Percentiles rank a stretch among this genome's conserved stretches.
These are phyloP conservation scores for Pachliopta kotzebuea DNA, from an alignment of 2,888 invertebrate species.

Conservation along the genomic window DNA sequence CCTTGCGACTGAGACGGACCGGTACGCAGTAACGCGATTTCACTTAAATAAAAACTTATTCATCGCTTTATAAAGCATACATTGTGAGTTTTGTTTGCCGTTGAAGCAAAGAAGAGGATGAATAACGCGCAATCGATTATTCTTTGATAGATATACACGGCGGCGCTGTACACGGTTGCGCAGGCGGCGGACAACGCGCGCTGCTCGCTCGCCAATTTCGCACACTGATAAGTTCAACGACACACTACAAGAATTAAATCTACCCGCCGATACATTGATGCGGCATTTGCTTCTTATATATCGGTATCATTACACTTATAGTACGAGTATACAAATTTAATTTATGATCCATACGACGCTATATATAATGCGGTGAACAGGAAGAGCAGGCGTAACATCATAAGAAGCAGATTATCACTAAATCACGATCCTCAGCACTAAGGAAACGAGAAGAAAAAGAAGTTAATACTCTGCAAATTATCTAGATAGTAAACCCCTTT, in stretches of 20 bases:
- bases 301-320: not conserved
- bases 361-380: too few species aligned
- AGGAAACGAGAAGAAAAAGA: too few species aligned
- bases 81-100: slow-evolving; percentile 24
- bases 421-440: too few species aligned
- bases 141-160: slow-evolving; percentile 24
- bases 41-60: slow-evolving; percentile 29
- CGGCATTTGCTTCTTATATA: slow-evolving; percentile 42
- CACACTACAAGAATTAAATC: slow-evolving; percentile 52
- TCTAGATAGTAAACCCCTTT: too few species aligned
- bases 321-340: not conserved
- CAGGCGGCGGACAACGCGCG: slow-evolving; percentile 53
- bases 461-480: too few species aligned
- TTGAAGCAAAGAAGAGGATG: not conserved
- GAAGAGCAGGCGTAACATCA: too few species aligned
- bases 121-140: slow-evolving; percentile 38
- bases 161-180: slow-evolving; percentile 34
- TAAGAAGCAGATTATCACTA: too few species aligned
- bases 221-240: slow-evolving; percentile 76
- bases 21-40: slow-evolving; percentile 42
- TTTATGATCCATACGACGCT: not conserved
- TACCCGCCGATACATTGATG: slow-evolving; percentile 52
- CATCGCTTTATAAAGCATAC: not conserved
- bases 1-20: slow-evolving; percentile 71
- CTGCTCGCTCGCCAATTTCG: slow-evolving; percentile 73